phyloP scores from a whole-genome alignment of 2,797 vertebrate species.

The Kryptolebias ocellatus region DNA sequence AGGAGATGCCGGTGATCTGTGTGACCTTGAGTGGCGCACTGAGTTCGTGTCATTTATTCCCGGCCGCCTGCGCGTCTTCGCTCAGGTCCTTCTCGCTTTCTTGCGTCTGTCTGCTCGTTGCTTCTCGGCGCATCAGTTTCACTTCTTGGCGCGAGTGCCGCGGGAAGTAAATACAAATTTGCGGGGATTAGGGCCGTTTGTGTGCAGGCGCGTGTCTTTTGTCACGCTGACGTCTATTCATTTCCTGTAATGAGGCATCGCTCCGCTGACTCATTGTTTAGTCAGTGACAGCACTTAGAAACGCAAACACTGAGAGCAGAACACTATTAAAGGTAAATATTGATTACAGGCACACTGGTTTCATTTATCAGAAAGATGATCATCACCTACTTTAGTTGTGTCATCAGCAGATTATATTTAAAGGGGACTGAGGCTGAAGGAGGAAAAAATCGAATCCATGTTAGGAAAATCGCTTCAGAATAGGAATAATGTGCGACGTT shows the following conservation, averaged over 20 bases:
- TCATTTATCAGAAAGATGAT: neutral
- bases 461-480: too few species aligned
- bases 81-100: neutral
- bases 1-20: slow-evolving; percentile 64
- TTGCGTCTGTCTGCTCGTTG: slow-evolving; percentile 17
- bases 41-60: slow-evolving; percentile 22
- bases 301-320: neutral
- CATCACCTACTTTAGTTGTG: neutral
- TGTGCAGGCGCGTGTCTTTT: neutral
- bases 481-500: too few species aligned
- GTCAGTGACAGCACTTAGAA: slow-evolving; percentile 10
- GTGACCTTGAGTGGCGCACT: slow-evolving; percentile 72
- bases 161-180: slow-evolving; percentile 13
- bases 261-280: slow-evolving; percentile 22
- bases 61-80: slow-evolving; percentile 2
- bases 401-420: neutral
- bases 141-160: slow-evolving; percentile 19
- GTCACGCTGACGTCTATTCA: neutral
- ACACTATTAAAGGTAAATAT: neutral
- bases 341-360: neutral
- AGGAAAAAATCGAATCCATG: neutral
- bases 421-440: neutral
- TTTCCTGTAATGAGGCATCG: slow-evolving; percentile 13
- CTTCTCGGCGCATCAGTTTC: slow-evolving; percentile 10
- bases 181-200: neutral